Conservation (phyloP, 2,113 vertebrate species). For the Colius striatus region DNA sequence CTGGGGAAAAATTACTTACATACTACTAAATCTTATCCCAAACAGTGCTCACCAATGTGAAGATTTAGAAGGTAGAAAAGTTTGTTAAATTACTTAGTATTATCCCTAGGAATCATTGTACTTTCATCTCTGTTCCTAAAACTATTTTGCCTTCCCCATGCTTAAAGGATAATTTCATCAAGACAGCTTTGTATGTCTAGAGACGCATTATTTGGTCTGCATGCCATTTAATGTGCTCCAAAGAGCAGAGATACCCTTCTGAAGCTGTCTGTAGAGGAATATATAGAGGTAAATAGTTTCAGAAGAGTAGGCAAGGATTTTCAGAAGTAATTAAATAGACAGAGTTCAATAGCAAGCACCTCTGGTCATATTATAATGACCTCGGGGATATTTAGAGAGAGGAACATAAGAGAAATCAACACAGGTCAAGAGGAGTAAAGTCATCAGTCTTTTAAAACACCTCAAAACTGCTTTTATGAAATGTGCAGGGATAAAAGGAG, state of each 20-base stretch:
- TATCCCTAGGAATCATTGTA: not conserved
- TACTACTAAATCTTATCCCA: not conserved
- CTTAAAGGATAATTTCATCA: not conserved
- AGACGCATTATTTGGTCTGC: not conserved
- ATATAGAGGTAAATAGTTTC: not conserved
- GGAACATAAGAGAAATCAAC: not conserved
- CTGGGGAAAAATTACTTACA: not conserved
- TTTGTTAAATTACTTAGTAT: not conserved
- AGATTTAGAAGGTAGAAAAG: not conserved
- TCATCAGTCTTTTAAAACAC: not conserved
- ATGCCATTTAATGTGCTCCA: not conserved
- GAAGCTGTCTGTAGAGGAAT: not conserved
- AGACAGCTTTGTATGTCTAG: not conserved
- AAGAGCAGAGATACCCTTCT: not conserved
- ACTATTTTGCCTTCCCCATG: not conserved
- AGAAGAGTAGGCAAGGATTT: not conserved
- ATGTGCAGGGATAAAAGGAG: not conserved
- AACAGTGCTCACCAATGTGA: not conserved
- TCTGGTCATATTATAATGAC: not conserved
- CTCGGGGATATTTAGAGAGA: not conserved
- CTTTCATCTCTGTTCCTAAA: not conserved
- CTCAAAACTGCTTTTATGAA: not conserved
- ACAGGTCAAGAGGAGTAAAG: not conserved
- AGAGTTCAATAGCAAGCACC: not conserved
- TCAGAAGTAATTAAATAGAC: not conserved